Evolutionary conservation across 2,113 vertebrate genomes (phyloP), one percentile per base, ranked within the genome.

Genomic region (Athene noctua): DNA sequence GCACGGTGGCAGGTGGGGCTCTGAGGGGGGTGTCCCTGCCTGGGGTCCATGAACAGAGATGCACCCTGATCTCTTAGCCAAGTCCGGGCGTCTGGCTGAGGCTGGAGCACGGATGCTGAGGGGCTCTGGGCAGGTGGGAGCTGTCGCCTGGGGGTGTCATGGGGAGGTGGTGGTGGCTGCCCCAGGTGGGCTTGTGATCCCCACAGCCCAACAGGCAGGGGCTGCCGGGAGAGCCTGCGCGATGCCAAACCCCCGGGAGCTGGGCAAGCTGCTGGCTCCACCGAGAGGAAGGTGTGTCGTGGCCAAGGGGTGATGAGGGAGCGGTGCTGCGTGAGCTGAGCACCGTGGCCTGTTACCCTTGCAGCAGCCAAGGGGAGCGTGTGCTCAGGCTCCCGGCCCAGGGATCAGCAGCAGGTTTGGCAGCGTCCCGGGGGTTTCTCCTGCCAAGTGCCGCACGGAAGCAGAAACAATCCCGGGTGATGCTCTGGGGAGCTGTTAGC

Each of bases 251-350:
- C 62, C 32, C 19, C 5, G 12, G 32, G 34, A 59, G 46, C 32
- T 1, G 9, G 36, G 32, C 11, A 3, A 44, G 61, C 15, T 47
- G 49, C 42, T 1, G 2, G 2, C 30, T 22, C 21, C 0, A 2
- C 44, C 15, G 2, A 18, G n/a, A 18, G 49, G n/a, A 49, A 27
- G 49, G 72, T 57, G 51, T 42, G 8, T 54, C 1, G 1, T 15
- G 58, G 2, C 30, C 18, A 4, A 9, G 22, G n/a, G 51, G 26
- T 1, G 22, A 3, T 2, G 5, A 15, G 71, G 27, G 5, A 47
- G 51, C 34, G 8, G 27, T 2, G 11, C 68, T 55, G 0, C 0
- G 17, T 32, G 61, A 51, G 25, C 68, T 67, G 3, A 6, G 36
- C 10, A 2, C 44, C 2, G 0, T n/a, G 75, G 36, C 29, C 38